Conservation (phyloP, 2,888 invertebrate genomes). For the Eristalis tenax region DNA sequence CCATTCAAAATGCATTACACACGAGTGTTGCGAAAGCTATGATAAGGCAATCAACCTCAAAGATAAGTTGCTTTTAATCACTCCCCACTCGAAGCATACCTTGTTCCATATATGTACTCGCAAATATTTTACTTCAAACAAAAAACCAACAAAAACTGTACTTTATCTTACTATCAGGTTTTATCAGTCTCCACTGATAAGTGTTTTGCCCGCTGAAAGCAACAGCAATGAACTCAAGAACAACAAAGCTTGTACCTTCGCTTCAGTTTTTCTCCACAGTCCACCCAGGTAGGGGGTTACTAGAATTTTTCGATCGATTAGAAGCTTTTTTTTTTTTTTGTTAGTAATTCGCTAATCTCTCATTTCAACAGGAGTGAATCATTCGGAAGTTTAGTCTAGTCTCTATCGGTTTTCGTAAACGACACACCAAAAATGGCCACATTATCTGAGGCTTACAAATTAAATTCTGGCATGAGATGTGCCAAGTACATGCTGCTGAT, state of each 20-base stretch:
- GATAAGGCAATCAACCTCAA: neutral
- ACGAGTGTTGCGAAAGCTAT: neutral
- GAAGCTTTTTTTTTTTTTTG: neutral
- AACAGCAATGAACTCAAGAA: neutral
- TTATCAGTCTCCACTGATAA: slow-evolving; percentile 48
- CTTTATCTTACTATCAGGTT: slow-evolving; percentile 15
- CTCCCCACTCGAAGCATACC: neutral
- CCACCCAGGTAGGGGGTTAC: slow-evolving; percentile 6
- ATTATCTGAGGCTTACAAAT: slow-evolving; percentile 77
- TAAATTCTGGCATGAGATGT: slow-evolving; percentile 87
- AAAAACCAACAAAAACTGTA: neutral
- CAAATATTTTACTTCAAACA: neutral
- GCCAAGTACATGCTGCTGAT: slow-evolving; percentile 89
- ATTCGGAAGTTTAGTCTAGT: neutral
- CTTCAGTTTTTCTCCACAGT: slow-evolving; percentile 30
- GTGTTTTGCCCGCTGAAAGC: neutral
- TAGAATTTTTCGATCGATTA: neutral
- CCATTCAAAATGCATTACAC: neutral
- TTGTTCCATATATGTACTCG: neutral
- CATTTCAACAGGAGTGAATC: neutral
- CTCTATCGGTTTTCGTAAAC: neutral
- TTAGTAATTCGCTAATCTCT: neutral
- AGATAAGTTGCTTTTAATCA: too few relatives aligned
- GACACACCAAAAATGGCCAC: slow-evolving; percentile 62
- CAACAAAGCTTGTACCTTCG: slow-evolving; percentile 4